Percentiles rank a stretch among this genome's conserved stretches.
Conservation (phyloP, 2,888 invertebrate species). For the Argyra leucocephala region DNA sequence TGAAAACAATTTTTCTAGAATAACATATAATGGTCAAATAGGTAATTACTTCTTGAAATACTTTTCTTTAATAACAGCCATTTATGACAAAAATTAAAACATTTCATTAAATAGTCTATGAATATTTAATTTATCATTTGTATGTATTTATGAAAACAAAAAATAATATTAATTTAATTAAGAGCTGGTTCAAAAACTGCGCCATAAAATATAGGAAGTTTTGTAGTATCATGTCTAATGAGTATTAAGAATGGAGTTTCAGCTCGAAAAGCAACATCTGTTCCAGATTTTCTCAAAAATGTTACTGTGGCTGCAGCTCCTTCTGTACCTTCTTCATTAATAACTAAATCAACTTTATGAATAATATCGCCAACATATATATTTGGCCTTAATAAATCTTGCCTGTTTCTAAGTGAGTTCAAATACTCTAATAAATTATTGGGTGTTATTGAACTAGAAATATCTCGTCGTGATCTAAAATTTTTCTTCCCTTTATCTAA, state of each 20-base stretch:
- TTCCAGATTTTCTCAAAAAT: slow-evolving; percentile 48
- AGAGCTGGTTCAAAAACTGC: slow-evolving; percentile 48
- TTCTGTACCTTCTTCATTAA: slow-evolving; percentile 57
- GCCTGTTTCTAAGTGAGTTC: slow-evolving; percentile 20
- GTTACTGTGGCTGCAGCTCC: slow-evolving; percentile 55
- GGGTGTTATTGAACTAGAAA: slow-evolving; percentile 8
- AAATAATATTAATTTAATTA: not conserved
- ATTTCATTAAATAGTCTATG: too few species aligned
- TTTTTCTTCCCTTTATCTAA: slow-evolving; percentile 27
- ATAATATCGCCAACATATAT: slow-evolving; percentile 51
- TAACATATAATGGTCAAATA: too few species aligned
- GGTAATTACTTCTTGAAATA: too few species aligned
- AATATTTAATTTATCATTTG: too few species aligned
- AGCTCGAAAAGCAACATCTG: slow-evolving; percentile 45
- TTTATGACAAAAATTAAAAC: too few species aligned
- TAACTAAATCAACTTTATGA: slow-evolving; percentile 53
- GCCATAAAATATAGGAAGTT: slow-evolving; percentile 58
- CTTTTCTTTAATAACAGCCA: too few species aligned
- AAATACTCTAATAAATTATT: slow-evolving; percentile 22
- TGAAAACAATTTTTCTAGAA: too few species aligned
- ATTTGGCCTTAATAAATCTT: slow-evolving; percentile 39
- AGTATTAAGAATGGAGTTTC: slow-evolving; percentile 61
- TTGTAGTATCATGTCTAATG: slow-evolving; percentile 54
- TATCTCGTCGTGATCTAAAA: slow-evolving; percentile 22
- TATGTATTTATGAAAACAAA: too few species aligned